Base-by-base conservation (phyloP, 1,140 invertebrate species). In the Drosophila jambulina region DNA sequence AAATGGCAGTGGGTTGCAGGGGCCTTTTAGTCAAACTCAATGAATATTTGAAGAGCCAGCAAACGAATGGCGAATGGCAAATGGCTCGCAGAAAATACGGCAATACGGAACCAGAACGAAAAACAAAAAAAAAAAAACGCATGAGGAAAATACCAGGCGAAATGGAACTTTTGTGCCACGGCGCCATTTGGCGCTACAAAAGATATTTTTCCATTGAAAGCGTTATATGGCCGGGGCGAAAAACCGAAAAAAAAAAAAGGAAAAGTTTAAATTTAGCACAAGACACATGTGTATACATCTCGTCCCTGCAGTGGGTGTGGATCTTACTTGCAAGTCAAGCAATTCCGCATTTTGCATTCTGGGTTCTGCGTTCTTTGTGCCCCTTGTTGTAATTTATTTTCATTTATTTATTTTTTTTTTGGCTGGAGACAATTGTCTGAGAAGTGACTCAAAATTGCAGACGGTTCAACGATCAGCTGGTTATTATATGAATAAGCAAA, bases 201-300 rank as follows among this genome's bases (percentile, higher is more conserved):
- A 88, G 77, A 88, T 84, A 80, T 88, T 87, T 88, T 87, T 87
- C 84, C 84, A 87, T 87, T 87, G 84, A 87, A 88, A 87, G 84
- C 84, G 78, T 70, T 75, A 77, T 75, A 75, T 75, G 60, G 58
- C 32, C 60, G 19, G 2, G 36, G 25, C 21, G 51, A 23, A 36
- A 23, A 36, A 23, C 13, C 23, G 2, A 46, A 15, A 15, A 23
- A 23, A 29, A 15, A 21, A 21, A 38, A 64, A 81, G 78, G 79
- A 86, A 64, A 77, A 83, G 80, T 88, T 88, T 88, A 88, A 88
- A 90, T 88, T 84, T 88, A 88, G 84, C 84, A 56, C 65, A 78
- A 67, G 71, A 83, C 80, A 88, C 83, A 87, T 84, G 68, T 83
- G 72, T 61, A 49, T 49, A 71, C 62, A 70, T 29, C 65, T 58